Percentiles rank a stretch among this genome's conserved stretches.
These are phyloP conservation scores for Liopterus haemorrhoidalis DNA, from an alignment of 2,888 invertebrate genomes.

Conservation along the genomic window DNA sequence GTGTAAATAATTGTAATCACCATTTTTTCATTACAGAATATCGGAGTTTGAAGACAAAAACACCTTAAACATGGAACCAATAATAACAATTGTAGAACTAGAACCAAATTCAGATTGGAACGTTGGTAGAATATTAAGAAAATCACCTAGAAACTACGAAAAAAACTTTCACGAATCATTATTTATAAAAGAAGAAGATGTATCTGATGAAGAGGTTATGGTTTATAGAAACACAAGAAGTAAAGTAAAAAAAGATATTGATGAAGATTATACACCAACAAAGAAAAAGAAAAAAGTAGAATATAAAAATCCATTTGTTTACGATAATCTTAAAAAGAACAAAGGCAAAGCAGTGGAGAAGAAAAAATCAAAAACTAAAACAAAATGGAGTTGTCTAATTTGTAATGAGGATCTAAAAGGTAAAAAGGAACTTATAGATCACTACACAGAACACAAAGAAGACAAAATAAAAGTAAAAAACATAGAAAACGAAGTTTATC, in stretches of 20 bases:
- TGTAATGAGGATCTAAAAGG: constrained; percentile 34
- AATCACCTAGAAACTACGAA: too few species aligned
- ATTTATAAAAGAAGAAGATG: constrained; percentile 8
- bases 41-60: constrained; percentile 21
- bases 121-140: constrained; percentile 2
- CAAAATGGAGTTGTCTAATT: constrained; percentile 24
- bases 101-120: constrained; percentile 13
- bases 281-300: constrained; percentile 13
- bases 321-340: constrained; percentile 11
- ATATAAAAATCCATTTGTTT: constrained; percentile 19
- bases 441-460: constrained; percentile 25
- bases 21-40: constrained; percentile 20
- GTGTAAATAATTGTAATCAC: constrained; percentile 7
- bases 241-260: not conserved
- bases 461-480: constrained; percentile 15
- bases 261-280: constrained; percentile 1
- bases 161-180: too few species aligned
- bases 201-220: constrained; percentile 9
- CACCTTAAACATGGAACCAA: constrained; percentile 25
- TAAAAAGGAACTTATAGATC: constrained; percentile 31
- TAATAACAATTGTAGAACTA: constrained; percentile 24
- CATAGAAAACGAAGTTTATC: constrained; percentile 17
- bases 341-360: not conserved
- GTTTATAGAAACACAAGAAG: not conserved
- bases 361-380: constrained; percentile 12